Evolutionary conservation across 2,888 invertebrate species (phyloP).

Genomic region (Bellardia pandia): DNA sequence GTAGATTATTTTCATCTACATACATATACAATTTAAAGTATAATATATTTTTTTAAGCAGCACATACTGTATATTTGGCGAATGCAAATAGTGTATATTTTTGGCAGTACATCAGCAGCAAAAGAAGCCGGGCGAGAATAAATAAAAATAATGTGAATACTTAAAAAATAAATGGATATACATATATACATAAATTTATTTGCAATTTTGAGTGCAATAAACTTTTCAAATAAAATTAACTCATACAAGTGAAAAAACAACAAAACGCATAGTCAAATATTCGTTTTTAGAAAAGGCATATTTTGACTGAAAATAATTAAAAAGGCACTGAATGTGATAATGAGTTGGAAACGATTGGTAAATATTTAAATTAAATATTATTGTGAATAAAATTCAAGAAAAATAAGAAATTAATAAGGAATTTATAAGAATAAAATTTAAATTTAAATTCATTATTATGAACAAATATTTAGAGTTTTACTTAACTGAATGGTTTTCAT

Average conservation of each 20-base stretch:
- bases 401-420: no score
- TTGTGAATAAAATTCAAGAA: no score
- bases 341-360: no score
- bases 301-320: no score
- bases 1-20: neutral
- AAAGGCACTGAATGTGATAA: no score
- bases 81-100: constrained; percentile 50
- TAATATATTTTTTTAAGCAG: constrained; percentile 33
- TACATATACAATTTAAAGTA: neutral
- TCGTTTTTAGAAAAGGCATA: no score
- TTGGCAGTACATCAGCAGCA: constrained; percentile 63
- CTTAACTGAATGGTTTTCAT: no score
- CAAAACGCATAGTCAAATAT: neutral
- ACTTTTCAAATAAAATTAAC: constrained; percentile 41
- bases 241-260: neutral
- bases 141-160: neutral
- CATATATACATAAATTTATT: neutral
- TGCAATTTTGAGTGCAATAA: constrained; percentile 53
- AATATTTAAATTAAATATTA: no score
- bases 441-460: no score
- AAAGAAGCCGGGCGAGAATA: neutral
- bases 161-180: constrained; percentile 21
- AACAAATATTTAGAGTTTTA: no score
- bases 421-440: no score
- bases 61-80: constrained; percentile 16